These are phyloP conservation scores for Gallinago undulata DNA, from an alignment of 2,113 vertebrate genomes.

Conservation along the genomic window DNA sequence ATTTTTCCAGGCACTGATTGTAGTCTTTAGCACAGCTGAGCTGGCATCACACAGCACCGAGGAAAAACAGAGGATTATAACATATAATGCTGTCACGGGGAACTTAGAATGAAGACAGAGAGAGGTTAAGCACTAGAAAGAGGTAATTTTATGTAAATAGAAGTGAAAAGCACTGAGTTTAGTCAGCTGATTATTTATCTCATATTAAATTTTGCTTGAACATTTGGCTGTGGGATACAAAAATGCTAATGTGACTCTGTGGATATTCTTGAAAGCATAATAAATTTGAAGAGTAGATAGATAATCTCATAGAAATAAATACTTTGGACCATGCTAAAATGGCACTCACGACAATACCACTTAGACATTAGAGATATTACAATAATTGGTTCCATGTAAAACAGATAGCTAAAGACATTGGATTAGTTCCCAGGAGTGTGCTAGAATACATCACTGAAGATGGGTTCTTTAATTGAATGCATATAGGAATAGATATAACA, in stretches of 20 bases:
- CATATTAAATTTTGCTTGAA: not conserved
- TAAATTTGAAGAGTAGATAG: constrained; percentile 34
- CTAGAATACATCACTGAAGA: constrained; percentile 8
- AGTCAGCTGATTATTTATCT: constrained; percentile 37
- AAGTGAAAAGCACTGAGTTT: not conserved
- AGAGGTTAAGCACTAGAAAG: not conserved
- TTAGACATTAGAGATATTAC: constrained; percentile 30
- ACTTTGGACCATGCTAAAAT: not conserved
- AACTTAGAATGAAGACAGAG: not conserved
- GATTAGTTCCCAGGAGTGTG: constrained; percentile 28
- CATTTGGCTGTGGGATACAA: not conserved
- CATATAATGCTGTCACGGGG: not conserved
- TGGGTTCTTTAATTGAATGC: not conserved
- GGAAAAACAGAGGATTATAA: not conserved
- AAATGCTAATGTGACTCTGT: constrained; percentile 31
- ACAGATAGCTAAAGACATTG: constrained; percentile 40
- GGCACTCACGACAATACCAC: constrained; percentile 1
- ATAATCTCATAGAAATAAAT: constrained; percentile 11
- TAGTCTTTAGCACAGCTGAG: not conserved
- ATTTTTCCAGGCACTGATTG: not conserved
- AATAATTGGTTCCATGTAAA: constrained; percentile 54
- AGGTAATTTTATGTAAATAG: constrained; percentile 21
- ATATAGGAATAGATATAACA: constrained; percentile 17
- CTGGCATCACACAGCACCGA: not conserved
- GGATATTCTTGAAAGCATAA: constrained; percentile 42